Base-by-base conservation (phyloP, 2,113 vertebrate genomes). In the Burhinus oedicnemus region DNA sequence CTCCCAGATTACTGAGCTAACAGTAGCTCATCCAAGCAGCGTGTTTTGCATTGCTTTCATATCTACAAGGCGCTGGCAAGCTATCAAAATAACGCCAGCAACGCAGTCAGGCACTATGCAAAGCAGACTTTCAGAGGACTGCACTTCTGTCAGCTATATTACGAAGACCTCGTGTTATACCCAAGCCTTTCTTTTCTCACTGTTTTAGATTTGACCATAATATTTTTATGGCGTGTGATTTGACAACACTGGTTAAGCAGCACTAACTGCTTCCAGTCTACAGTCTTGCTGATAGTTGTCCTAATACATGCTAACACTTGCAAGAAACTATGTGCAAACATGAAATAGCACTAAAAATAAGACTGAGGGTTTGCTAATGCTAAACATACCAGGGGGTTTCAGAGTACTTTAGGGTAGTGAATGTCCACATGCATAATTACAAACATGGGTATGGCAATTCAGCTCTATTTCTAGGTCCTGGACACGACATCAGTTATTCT, bases 281-380 rank as follows among this genome's bases (percentile, higher is more conserved):
- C 30, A 15, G 34, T 55, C 83, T 82, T 76, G 16, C 69, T 94
- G 83, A 80, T 32, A 76, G 70, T 32, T 80, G 17, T 52, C 42
- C 60, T 89, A 81, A 55, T 78, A 72, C 66, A 27, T 51, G 85
- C 62, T 94, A 88, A 96, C 94, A 90, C 89, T 89, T 87, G 23
- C 74, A 83, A 96, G 55, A 88, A 94, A 92, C 57, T 93, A 66
- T 6, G 12, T 92, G 90, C 72, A 74, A 96, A 90, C 27, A 93
- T 62, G 87, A 85, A 82, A 87, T 1, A 86, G 82, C 77, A 88
- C 88, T 90, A 92, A 97, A 97, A 97, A 57, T 85, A 90, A 85
- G 90, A 88, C 87, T 90, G 83, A 95, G 91, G 74, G 83, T 70
- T 97, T 96, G 87, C 91, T 98, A 96, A 97, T 97, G 92, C 71